These are phyloP conservation scores for Phoenoteleia sp. DNA, from an alignment of 2,888 invertebrate species.

Conservation along the genomic window DNA sequence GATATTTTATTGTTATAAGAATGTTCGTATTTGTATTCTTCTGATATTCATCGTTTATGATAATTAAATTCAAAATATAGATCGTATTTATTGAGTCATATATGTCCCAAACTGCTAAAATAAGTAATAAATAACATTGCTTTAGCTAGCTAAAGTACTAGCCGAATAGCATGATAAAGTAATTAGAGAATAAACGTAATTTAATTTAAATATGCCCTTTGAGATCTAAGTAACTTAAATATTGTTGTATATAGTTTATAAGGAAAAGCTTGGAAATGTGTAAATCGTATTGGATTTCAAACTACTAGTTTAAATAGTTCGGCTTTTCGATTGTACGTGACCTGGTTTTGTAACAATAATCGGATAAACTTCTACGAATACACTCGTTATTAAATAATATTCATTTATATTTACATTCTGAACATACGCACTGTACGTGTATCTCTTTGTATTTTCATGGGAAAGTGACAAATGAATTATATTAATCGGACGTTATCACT, in stretches of 20 bases:
- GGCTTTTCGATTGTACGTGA: not conserved
- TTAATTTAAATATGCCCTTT: no score
- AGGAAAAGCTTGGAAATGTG: constrained; percentile 17
- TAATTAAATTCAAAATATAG: no score
- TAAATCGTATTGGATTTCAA: constrained; percentile 3
- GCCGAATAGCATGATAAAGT: no score
- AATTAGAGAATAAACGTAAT: no score
- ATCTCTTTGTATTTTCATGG: no score
- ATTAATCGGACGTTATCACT: not conserved
- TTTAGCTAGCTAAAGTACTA: no score
- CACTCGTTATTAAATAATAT: constrained; percentile 17
- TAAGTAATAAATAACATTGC: no score
- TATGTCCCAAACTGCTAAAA: no score
- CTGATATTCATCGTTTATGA: no score
- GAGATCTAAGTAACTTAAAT: constrained; percentile 14
- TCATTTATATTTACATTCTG: not conserved
- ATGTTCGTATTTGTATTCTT: no score
- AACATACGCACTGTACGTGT: not conserved
- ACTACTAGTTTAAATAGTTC: constrained; percentile 13
- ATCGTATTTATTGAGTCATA: no score
- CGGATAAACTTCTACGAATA: constrained; percentile 13
- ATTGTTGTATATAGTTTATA: constrained; percentile 1
- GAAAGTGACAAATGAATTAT: constrained; percentile 1
- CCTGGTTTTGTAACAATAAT: constrained; percentile 19
- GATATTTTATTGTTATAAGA: no score